phyloP scores from a whole-genome alignment of 2,797 vertebrate species.

The Rhinichthys osculus region DNA sequence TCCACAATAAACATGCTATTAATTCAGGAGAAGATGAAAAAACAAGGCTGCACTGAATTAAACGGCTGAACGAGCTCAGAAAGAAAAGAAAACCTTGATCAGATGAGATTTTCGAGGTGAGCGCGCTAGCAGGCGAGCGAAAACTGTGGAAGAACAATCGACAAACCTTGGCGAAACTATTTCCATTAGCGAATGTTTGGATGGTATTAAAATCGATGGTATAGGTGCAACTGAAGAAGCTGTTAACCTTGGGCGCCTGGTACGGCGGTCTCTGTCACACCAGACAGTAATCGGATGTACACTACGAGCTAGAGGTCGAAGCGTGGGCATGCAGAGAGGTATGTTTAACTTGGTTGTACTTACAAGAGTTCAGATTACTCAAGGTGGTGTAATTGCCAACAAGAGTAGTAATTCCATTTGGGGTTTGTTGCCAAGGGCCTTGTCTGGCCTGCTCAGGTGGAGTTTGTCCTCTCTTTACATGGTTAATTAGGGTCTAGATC shows the following conservation, averaged over 20 bases:
- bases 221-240: conserved; percentile 36
- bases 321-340: conserved; percentile 14
- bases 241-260: conserved; percentile 46
- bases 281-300: conserved; percentile 13
- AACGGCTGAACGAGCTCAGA: not conserved
- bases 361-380: conserved; percentile 55
- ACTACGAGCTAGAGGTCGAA: not conserved
- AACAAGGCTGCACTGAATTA: conserved; percentile 22
- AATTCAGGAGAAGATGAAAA: conserved; percentile 26
- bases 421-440: conserved; percentile 39
- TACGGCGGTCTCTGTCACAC: not conserved
- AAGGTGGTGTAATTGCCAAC: conserved; percentile 50
- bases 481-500: conserved; percentile 29
- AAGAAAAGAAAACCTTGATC: conserved; percentile 48
- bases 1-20: conserved; percentile 7
- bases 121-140: conserved; percentile 1
- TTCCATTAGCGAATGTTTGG: conserved; percentile 47
- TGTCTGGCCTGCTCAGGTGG: conserved; percentile 45
- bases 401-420: conserved; percentile 46
- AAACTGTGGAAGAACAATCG: conserved; percentile 31
- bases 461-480: conserved; percentile 41
- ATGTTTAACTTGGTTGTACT: conserved; percentile 44
- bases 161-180: conserved; percentile 52
- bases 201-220: conserved; percentile 12
- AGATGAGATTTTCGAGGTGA: conserved; percentile 40